phyloP scores from a whole-genome alignment of 2,797 vertebrate genomes.

The Syngnathus acus region DNA sequence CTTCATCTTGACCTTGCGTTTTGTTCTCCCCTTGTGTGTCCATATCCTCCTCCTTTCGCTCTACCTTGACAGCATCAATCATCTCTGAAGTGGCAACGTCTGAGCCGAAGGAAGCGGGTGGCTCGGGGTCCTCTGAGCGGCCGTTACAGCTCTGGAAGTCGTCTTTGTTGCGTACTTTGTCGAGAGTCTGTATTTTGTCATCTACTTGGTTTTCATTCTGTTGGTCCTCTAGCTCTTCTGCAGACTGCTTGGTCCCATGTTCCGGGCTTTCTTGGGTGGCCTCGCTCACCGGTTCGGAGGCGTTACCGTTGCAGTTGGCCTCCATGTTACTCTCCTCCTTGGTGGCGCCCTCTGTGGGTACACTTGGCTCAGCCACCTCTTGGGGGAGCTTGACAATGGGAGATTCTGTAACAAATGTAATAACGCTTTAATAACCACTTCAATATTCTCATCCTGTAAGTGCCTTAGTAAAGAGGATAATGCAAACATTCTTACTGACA shows the following conservation, averaged over 20 bases:
- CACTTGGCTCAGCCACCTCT: conserved; percentile 18
- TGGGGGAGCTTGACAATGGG: conserved; percentile 35
- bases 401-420: conserved; percentile 30
- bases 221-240: conserved; percentile 47
- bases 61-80: conserved; percentile 28
- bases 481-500: neutral
- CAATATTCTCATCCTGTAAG: neutral
- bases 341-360: neutral
- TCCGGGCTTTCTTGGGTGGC: conserved; percentile 38
- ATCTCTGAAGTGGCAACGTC: conserved; percentile 42
- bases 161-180: conserved; percentile 32
- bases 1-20: conserved; percentile 35
- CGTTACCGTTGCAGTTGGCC: conserved; percentile 78
- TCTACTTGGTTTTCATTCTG: conserved; percentile 31
- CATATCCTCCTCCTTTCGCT: conserved; percentile 40
- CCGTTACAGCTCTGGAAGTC: conserved; percentile 51
- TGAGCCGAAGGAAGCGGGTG: conserved; percentile 20
- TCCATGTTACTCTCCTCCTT: conserved; percentile 58
- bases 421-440: neutral
- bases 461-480: neutral
- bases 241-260: conserved; percentile 47
- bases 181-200: neutral
- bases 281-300: conserved; percentile 52
- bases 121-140: conserved; percentile 15
- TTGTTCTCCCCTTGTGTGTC: conserved; percentile 44